Evolutionary conservation across 2,797 vertebrate species (phyloP).

Genomic region (Champsocephalus esox): DNA sequence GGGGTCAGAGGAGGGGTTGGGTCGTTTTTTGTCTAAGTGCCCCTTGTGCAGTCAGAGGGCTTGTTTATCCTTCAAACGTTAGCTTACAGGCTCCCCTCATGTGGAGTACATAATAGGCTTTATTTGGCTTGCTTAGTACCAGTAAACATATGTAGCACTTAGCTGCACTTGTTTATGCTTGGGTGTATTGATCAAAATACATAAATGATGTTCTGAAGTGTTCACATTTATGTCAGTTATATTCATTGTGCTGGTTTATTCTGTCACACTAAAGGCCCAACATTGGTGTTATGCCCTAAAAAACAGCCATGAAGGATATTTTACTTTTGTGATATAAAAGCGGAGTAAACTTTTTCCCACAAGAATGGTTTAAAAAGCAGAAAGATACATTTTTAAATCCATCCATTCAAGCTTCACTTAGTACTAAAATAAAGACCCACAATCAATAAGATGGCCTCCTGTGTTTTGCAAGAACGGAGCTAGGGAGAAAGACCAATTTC

Average conservation of each 20-base stretch:
- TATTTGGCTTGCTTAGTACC: neutral
- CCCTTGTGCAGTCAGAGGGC: neutral
- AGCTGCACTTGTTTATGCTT: neutral
- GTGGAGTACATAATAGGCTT: neutral
- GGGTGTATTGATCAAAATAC: neutral
- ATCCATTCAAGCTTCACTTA: conserved; percentile 66
- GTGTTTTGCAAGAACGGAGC: conserved; percentile 51
- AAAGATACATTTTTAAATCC: conserved; percentile 62
- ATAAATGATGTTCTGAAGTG: conserved; percentile 7
- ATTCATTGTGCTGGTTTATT: neutral
- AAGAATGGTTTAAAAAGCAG: conserved; percentile 58
- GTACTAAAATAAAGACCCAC: conserved; percentile 45
- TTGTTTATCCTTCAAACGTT: neutral
- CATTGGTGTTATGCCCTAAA: conserved; percentile 17
- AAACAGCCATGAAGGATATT: conserved; percentile 25
- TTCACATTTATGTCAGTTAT: conserved; percentile 13
- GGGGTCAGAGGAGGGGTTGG: neutral
- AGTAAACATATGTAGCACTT: neutral
- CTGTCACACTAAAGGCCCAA: conserved; percentile 11
- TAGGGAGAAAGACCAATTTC: conserved; percentile 30
- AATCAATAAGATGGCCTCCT: conserved; percentile 68
- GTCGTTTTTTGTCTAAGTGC: neutral
- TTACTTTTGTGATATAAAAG: conserved; percentile 44
- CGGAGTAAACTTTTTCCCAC: conserved; percentile 34
- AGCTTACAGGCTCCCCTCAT: neutral